phyloP scores from a whole-genome alignment of 1,140 invertebrate species.

The Drosophila saltans region DNA sequence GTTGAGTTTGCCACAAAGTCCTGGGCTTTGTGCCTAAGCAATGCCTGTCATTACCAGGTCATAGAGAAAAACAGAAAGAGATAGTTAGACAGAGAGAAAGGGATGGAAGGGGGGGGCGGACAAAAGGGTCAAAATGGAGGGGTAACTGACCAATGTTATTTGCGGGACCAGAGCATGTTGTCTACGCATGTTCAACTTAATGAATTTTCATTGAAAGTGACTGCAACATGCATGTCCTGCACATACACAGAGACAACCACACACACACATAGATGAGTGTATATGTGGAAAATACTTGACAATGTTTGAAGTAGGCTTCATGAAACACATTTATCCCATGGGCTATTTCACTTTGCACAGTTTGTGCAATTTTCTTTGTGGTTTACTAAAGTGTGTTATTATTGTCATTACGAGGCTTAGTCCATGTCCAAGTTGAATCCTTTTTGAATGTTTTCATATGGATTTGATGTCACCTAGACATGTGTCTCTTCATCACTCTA shows the following conservation, averaged over 20 bases:
- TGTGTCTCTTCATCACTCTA: neutral
- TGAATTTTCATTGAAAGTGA: constrained; percentile 56
- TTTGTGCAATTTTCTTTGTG: constrained; percentile 42
- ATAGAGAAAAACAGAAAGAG: constrained; percentile 2
- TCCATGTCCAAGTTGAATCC: constrained; percentile 29
- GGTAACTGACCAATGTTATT: constrained; percentile 10
- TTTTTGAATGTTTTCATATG: constrained; percentile 24
- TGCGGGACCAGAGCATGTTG: neutral
- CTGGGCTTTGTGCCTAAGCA: constrained; percentile 19
- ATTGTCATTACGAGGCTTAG: constrained; percentile 57
- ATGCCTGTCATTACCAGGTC: constrained; percentile 37
- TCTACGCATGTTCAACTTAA: constrained; percentile 48
- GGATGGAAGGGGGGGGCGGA: neutral
- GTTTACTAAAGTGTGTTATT: constrained; percentile 58
- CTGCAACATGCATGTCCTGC: constrained; percentile 40
- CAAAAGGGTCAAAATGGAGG: no score
- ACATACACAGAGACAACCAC: constrained; percentile 15
- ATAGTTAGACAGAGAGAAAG: neutral
- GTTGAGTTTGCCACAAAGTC: constrained; percentile 22
- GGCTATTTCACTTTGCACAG: constrained; percentile 18
- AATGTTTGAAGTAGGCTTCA: constrained; percentile 24
- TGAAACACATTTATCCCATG: constrained; percentile 36
- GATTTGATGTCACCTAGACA: constrained; percentile 12
- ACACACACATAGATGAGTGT: neutral
- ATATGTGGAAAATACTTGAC: constrained; percentile 17